A percentile compares a stretch with the other conserved stretches of the same genome.
phyloP scores from a whole-genome alignment of 1,140 invertebrate species.

The Drosophila simulans region DNA sequence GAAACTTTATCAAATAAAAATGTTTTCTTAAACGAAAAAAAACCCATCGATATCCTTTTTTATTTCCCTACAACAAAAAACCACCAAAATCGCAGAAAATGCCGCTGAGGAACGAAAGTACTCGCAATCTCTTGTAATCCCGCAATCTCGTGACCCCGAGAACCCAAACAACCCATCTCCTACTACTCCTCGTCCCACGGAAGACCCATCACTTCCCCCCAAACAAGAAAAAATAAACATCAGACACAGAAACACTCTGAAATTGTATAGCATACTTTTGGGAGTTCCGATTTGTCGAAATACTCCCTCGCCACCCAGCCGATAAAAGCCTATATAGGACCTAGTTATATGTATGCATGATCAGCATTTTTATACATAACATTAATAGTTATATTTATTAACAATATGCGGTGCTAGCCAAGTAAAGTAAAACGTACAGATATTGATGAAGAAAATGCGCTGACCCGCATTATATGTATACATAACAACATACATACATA shows the following conservation, averaged over 20 bases:
- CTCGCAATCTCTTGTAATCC: conserved; percentile 54
- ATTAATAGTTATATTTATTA: conserved; percentile 41
- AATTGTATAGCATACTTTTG: conserved; percentile 38
- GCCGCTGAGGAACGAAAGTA: conserved; percentile 67
- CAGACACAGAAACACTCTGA: conserved; percentile 6
- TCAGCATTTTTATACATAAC: conserved; percentile 55
- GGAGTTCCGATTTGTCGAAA: background rate
- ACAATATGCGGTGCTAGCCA: conserved; percentile 75
- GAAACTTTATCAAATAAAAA: conserved; percentile 81
- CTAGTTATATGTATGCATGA: conserved; percentile 35
- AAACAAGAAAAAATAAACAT: background rate
- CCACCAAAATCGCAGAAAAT: conserved; percentile 29
- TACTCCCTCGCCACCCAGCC: background rate
- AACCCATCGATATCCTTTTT: conserved; percentile 69
- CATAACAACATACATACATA: background rate
- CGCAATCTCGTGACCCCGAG: background rate
- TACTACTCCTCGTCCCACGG: too few relatives aligned
- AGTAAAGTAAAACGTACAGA: conserved; percentile 35
- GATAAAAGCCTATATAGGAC: conserved; percentile 6
- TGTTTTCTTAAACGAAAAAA: conserved; percentile 75
- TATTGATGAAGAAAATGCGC: conserved; percentile 1
- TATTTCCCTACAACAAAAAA: conserved; percentile 33
- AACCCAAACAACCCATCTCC: too few relatives aligned
- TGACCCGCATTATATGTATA: conserved; percentile 13
- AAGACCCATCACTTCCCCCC: conserved; percentile 9